A percentile compares a stretch with the other conserved stretches of the same genome.
These are phyloP conservation scores for Aleadryas rufinucha DNA, from an alignment of 2,113 vertebrate genomes.

Conservation along the genomic window DNA sequence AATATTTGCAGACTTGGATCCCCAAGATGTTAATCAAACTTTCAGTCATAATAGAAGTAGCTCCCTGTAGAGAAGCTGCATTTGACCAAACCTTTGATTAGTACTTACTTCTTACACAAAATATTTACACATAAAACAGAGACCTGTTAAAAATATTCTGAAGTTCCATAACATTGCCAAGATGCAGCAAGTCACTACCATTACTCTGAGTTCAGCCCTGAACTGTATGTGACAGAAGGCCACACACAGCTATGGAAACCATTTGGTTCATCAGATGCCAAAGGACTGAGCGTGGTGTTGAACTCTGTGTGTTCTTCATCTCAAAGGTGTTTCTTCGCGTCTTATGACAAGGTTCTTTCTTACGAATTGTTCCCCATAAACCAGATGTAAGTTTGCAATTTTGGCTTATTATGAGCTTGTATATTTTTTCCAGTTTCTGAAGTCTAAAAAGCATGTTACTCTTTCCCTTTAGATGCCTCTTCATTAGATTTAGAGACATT, in stretches of 20 bases:
- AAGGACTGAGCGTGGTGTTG: background rate
- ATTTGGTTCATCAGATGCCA: background rate
- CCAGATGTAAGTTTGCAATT: background rate
- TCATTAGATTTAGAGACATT: slow-evolving; percentile 83
- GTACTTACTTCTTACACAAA: slow-evolving; percentile 30
- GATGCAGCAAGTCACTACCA: background rate
- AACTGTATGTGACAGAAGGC: background rate
- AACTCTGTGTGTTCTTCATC: background rate
- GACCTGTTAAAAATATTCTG: slow-evolving; percentile 51
- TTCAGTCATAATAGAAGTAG: background rate
- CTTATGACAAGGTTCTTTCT: background rate
- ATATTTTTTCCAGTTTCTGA: background rate
- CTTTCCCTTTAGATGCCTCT: slow-evolving; percentile 74
- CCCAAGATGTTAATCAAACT: background rate
- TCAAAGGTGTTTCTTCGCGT: background rate
- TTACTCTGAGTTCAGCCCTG: background rate
- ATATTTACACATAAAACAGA: slow-evolving; percentile 59
- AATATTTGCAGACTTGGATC: background rate
- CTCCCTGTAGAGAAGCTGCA: background rate
- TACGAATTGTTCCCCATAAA: background rate
- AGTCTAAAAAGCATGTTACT: background rate
- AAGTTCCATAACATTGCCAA: background rate
- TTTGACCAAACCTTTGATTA: background rate
- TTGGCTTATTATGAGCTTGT: background rate
- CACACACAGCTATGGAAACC: background rate